Percentiles rank a stretch among this genome's conserved stretches.
phyloP scores from a whole-genome alignment of 2,113 vertebrate genomes.

The Leptocoma aspasia region DNA sequence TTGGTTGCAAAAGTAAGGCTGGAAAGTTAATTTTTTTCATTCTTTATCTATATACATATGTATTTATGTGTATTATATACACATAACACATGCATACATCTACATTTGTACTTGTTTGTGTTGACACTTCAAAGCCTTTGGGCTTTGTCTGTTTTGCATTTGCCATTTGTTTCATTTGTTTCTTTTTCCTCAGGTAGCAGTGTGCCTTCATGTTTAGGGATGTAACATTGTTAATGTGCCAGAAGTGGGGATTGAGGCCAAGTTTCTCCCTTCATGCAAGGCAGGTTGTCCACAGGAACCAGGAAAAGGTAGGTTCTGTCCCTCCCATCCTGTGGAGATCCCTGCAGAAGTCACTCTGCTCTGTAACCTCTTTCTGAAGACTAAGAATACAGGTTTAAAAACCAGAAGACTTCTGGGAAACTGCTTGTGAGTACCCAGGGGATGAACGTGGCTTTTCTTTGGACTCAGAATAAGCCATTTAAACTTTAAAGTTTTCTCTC shows the following conservation, averaged over 20 bases:
- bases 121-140: background rate
- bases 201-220: background rate
- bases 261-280: background rate
- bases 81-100: background rate
- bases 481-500: background rate
- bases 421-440: background rate
- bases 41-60: background rate
- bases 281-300: background rate
- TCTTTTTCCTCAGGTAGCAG: background rate
- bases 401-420: background rate
- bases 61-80: background rate
- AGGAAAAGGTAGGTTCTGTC: background rate
- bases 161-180: background rate
- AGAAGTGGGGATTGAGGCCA: background rate
- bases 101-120: background rate
- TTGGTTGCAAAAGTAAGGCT: background rate
- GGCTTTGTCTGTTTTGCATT: background rate
- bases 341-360: background rate
- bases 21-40: background rate
- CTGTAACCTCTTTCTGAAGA: background rate
- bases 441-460: background rate
- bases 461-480: background rate
- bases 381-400: background rate
- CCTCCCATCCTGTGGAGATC: background rate
- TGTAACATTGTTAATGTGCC: no score